Evolutionary conservation across 2,113 vertebrate genomes (phyloP), one percentile per base, ranked within the genome.

Genomic region (Verasper variegatus): DNA sequence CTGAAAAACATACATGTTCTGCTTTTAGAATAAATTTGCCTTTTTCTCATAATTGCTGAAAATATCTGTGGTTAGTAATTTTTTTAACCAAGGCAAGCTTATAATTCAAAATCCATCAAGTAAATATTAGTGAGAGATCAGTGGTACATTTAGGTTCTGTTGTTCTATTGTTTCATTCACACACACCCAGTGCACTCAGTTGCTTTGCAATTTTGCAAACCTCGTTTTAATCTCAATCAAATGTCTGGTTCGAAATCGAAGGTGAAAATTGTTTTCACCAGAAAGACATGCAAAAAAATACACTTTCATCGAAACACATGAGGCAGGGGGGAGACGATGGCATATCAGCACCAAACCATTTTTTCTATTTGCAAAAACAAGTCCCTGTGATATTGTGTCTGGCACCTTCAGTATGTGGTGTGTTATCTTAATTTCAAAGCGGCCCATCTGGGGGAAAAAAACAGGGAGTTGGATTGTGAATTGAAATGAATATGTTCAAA

Each of bases 251-350:
- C 17, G 3, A 24, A 68, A 66, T 71, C 49, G 35, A 35, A 84
- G 75, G 85, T 85, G 81, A 83, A 56, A 89, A 83, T 81, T 77
- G 66, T 26, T 20, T 81, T 72, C 11, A 57, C 26, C 40, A 49
- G 74, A 72, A 59, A 15, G 26, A 13, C 60, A 70, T 72, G 61
- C 31, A 37, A 71, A 67, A 67, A 82, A 9, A 80, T 51, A 59
- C 24, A 23, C n/a, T 68, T 62, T 80, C 71, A 74, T 84, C 23
- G 70, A 81, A 77, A 80, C 31, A 63, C 67, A 70, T 47, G 55
- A 61, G 67, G 54, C 23, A n/a, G 51, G 15, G 6, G 40, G 23
- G 67, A 72, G 49, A 60, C 8, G 69, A 71, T 60, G 13, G 49
- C 17, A 14, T 21, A 54, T 59, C 76, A 40, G 52, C 55, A 66